phyloP scores from a whole-genome alignment of 2,113 vertebrate genomes.

The Pithys albifrons region DNA sequence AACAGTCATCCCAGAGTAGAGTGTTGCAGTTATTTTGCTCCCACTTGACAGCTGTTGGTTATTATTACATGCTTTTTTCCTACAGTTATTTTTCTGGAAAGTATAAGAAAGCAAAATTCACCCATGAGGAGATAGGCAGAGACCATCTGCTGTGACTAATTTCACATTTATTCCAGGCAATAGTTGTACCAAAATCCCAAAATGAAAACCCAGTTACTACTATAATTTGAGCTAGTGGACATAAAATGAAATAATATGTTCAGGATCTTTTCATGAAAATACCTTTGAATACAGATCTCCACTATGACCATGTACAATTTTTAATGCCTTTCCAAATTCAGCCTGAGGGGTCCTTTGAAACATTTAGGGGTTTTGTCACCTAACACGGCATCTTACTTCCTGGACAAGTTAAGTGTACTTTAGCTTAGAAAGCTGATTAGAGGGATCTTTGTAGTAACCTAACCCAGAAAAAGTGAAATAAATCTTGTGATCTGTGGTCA shows the following conservation, averaged over 20 bases:
- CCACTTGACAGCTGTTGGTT: neutral
- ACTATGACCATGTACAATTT: neutral
- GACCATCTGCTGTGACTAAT: slow-evolving; percentile 28
- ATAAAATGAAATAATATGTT: neutral
- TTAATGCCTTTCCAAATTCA: neutral
- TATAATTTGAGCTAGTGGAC: neutral
- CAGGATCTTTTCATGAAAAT: neutral
- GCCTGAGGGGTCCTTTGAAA: neutral
- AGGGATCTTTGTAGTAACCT: neutral
- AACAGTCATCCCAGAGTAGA: neutral
- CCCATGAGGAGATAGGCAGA: neutral
- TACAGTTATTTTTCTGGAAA: slow-evolving; percentile 11
- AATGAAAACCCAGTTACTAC: neutral
- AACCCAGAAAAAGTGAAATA: neutral
- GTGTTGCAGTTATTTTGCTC: neutral
- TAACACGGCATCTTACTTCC: neutral
- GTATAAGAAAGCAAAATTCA: neutral
- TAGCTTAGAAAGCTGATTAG: neutral
- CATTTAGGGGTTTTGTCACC: neutral
- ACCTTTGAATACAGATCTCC: neutral
- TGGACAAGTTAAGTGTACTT: neutral
- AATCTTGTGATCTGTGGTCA: neutral
- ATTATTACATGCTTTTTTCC: neutral
- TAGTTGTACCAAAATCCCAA: neutral
- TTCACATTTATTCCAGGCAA: slow-evolving; percentile 16